Evolutionary conservation across 2,888 invertebrate species (phyloP), one percentile per base, ranked within the genome.

Genomic region (Campoplex capitator): DNA sequence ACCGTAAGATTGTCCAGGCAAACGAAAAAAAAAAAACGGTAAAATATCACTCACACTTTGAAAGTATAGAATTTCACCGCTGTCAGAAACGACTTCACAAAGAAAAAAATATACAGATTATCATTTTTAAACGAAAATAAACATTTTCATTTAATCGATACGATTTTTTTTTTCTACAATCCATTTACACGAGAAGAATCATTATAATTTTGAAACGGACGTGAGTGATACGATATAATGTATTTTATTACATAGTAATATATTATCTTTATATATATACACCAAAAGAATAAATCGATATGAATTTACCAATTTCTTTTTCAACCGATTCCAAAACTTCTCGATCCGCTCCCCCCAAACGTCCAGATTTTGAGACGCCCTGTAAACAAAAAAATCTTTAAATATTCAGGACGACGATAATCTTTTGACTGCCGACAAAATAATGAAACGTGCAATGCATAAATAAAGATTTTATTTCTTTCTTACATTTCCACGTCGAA

Each of bases 161-260:
- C 45, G 1, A 48, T 78, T 68, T 56, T 68, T 38, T 35, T 23
- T 58, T 18, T 62, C 4, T 16, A 70, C 35, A 38, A 56, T 28
- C n/a, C 28, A 45, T 68, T 42, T 28, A 9, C 3, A 2, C 9
- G 48, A 48, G 58, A 75, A 48, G 32, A 74, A 32, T 67, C 54
- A 56, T 62, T 67, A 18, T 67, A 42, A 67, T 76, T 86, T 77
- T 56, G 32, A 74, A 68, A 23, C 7, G 8, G 67, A 78, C 45
- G 73, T 68, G 81, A 84, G 80, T 74, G 77, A 74, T 28, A 45
- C 38, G 65, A 74, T 38, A 77, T 71, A 73, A 83, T 86, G 83
- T 86, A 86, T 86, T 86, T 84, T 77, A 86, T 56, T 51, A 81
- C 51, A 67, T 81, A 86, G 68, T 67, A 76, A 75, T 62, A 62